Evolutionary conservation across 2,888 invertebrate genomes (phyloP).

Genomic region (Criorhina ranunculi): DNA sequence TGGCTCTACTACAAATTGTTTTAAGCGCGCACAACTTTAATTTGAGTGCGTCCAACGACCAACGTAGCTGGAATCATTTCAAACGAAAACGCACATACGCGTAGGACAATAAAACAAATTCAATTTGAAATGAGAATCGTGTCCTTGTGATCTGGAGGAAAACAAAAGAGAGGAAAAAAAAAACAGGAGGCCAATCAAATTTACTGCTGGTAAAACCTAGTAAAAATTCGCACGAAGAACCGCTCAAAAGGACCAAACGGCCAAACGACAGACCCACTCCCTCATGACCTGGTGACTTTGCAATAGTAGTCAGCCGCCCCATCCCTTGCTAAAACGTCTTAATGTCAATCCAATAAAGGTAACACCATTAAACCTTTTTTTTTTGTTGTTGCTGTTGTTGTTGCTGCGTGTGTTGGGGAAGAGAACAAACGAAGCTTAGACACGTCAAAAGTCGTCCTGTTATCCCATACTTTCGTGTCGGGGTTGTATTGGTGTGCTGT

Average conservation of each 20-base stretch:
- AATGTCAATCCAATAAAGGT: slow-evolving; percentile 76
- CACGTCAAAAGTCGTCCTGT: slow-evolving; percentile 60
- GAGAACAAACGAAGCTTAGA: slow-evolving; percentile 35
- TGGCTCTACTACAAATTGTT: slow-evolving; percentile 47
- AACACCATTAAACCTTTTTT: slow-evolving; percentile 69
- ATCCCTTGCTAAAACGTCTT: slow-evolving; percentile 47
- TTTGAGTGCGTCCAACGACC: slow-evolving; percentile 25
- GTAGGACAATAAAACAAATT: slow-evolving; percentile 69
- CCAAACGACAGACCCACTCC: not conserved
- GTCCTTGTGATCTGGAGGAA: slow-evolving; percentile 66
- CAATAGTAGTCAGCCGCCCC: not conserved
- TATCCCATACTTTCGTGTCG: slow-evolving; percentile 21
- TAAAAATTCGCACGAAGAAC: slow-evolving; percentile 36
- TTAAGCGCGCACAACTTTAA: slow-evolving; percentile 46
- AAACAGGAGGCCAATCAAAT: slow-evolving; percentile 53
- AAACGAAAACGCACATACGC: slow-evolving; percentile 35
- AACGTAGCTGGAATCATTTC: slow-evolving; percentile 36
- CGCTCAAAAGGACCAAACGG: slow-evolving; percentile 46
- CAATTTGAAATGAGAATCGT: slow-evolving; percentile 74
- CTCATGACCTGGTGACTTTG: slow-evolving; percentile 1
- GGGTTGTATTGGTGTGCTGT: slow-evolving; percentile 11
- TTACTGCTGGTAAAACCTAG: slow-evolving; percentile 26
- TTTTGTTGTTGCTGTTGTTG: slow-evolving; percentile 5
- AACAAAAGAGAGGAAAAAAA: slow-evolving; percentile 11
- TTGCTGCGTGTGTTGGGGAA: not conserved